Evolutionary conservation across 2,113 vertebrate species (phyloP), one percentile per base, ranked within the genome.

Genomic region (Chamaea fasciata): DNA sequence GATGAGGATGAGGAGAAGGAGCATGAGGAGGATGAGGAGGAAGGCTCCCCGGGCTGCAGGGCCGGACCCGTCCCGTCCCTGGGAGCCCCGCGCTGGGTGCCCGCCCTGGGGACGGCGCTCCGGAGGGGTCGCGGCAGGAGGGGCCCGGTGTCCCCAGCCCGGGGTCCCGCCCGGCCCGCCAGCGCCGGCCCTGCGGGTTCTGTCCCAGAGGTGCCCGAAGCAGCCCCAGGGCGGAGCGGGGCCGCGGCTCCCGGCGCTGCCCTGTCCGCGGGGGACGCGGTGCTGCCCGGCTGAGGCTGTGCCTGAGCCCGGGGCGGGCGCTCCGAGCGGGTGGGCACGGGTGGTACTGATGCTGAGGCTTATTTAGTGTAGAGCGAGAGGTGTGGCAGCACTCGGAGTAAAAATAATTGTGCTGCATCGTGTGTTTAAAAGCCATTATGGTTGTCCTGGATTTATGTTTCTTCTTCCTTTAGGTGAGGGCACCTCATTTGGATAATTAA

Each of bases 401-500:
- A 21, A 55, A 71, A 33, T n/a, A 52, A 21, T 37, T 46, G 19
- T 3, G 14, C 47, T n/a, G 49, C 42, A 10, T 15, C 1, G 0
- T 69, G 57, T 64, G 44, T 31, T 86, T 73, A 46, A 80, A 62
- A 89, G 71, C 18, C 47, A 5, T 52, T 60, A 0, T 11, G 41
- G 15, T 31, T 83, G 83, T 65, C 70, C 86, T 77, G 87, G 71
- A 27, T 91, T 92, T 57, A 1, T 37, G 20, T 50, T 91, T 81
- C 81, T 50, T 52, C 62, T 42, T 46, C 24, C 75, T 69, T 1
- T 21, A 53, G 76, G 68, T 57, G 59, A 28, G 73, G 76, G 77
- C 80, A 20, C 76, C 59, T 91, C 73, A 39, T 89, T 89, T 92
- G 76, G 87, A 8, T 91, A 95, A 91, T 81, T 49, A 87, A 83